Evolutionary conservation across 2,113 vertebrate genomes (phyloP), one percentile per base, ranked within the genome.

Genomic region (Hemicordylus capensis): DNA sequence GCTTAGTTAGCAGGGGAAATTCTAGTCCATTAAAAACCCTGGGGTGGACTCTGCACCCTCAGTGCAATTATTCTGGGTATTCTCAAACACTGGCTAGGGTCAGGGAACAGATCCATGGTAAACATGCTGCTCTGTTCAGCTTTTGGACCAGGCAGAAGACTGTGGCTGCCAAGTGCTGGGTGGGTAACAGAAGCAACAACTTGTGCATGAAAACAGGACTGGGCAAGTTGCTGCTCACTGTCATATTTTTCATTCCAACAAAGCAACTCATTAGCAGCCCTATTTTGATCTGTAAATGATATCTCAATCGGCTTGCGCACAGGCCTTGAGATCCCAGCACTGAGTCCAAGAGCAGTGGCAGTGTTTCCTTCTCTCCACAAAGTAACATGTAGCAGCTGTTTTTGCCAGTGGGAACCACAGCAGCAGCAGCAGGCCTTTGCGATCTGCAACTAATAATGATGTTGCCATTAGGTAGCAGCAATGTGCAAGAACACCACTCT

Each of bases 41-140:
- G 10, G 0, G 0, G 79, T 84, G 1, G 1, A 51, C 83, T 37
- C 34, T 73, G 14, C 63, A n/a, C n/a, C n/a, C n/a, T n/a, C n/a
- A n/a, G n/a, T 81, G 10, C 28, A 75, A 15, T 51, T 9, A 4
- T 34, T 48, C 58, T 63, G 79, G 1, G 42, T 22, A 19, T 7
- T 39, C 7, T 56, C 14, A 31, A 79, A 37, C 4, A n/a, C 20
- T 58, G 26, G 28, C 44, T 76, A 3, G 3, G 82, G 17, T 56
- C 31, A 85, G 15, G 15, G 14, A 70, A 24, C 34, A 28, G 24
- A 48, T 48, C 3, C 34, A 4, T 48, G 54, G 34, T 37, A 61
- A 85, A 26, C 56, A 63, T 42, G 39, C 42, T 20, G 34, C 59
- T 69, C 54, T 69, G 6, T 34, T 28, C 70, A 58, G 63, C 19